phyloP scores from a whole-genome alignment of 2,113 vertebrate genomes.

The Oryzias woworae region DNA sequence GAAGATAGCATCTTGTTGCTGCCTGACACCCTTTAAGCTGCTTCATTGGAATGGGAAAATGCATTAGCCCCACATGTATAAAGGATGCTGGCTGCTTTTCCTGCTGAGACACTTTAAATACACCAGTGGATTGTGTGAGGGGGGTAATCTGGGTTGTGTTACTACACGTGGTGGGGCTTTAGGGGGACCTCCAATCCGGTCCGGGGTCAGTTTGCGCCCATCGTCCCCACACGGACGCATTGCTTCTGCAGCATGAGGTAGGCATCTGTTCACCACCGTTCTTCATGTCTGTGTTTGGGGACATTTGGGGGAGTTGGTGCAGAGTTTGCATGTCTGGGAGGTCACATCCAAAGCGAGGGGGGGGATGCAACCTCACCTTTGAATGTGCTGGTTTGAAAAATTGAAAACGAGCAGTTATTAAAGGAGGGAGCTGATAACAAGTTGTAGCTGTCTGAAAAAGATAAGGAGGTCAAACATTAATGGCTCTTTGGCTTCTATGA shows the following conservation, averaged over 20 bases:
- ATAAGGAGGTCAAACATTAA: constrained; percentile 52
- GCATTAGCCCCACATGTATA: constrained; percentile 48
- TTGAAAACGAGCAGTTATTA: constrained; percentile 13
- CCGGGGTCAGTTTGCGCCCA: constrained; percentile 31
- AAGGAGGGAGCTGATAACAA: constrained; percentile 16
- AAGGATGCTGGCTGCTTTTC: constrained; percentile 43
- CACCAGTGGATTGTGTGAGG: constrained; percentile 38
- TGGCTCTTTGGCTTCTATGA: constrained; percentile 43
- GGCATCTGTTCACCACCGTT: constrained; percentile 36
- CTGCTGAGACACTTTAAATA: constrained; percentile 69
- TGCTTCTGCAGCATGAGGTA: constrained; percentile 61
- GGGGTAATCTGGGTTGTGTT: constrained; percentile 60
- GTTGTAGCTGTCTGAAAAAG: constrained; percentile 19
- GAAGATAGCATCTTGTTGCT: constrained; percentile 63
- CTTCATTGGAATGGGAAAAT: constrained; percentile 31
- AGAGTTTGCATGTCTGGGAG: constrained; percentile 4
- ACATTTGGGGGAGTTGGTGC: background rate
- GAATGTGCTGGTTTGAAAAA: background rate
- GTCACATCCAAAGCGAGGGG: background rate
- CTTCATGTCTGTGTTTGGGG: too few relatives aligned
- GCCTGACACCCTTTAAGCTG: constrained; percentile 30
- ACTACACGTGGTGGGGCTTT: constrained; percentile 44
- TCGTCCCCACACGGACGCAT: constrained; percentile 28
- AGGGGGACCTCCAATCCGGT: constrained; percentile 47
- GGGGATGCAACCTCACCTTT: background rate